Conservation (phyloP, 2,888 invertebrate species). For the Dichetophora obliterata region DNA sequence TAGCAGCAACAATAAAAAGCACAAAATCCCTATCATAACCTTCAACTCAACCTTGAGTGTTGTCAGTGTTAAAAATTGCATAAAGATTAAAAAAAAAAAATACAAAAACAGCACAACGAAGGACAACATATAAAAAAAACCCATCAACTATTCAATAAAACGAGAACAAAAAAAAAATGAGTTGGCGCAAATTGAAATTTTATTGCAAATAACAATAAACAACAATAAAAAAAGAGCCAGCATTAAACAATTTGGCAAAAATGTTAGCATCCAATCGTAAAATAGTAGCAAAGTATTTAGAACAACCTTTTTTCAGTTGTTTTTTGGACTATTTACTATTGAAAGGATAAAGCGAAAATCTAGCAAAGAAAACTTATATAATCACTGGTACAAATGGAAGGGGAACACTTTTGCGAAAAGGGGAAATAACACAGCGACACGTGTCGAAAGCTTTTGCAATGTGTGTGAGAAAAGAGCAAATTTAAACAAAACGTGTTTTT, state of each 20-base stretch:
- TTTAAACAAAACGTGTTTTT: not conserved
- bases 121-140: not conserved
- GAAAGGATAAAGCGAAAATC: not conserved
- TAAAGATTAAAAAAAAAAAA: conserved; percentile 17
- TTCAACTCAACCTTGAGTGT: conserved; percentile 49
- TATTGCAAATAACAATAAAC: not conserved
- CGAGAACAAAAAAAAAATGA: not conserved
- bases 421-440: not conserved
- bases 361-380: not conserved
- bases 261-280: not conserved
- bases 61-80: conserved; percentile 43
- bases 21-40: conserved; percentile 35
- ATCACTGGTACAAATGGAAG: not conserved
- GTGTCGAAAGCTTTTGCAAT: conserved; percentile 5
- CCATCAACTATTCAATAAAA: not conserved
- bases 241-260: not conserved
- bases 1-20: not conserved
- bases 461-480: not conserved
- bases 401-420: not conserved
- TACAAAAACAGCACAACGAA: conserved; percentile 4
- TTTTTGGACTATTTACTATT: not conserved
- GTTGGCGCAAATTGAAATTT: not conserved
- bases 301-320: not conserved
- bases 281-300: not conserved
- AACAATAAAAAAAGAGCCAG: not conserved